These are phyloP conservation scores for Epinotia bilunana DNA, from an alignment of 2,888 invertebrate species.

Conservation along the genomic window DNA sequence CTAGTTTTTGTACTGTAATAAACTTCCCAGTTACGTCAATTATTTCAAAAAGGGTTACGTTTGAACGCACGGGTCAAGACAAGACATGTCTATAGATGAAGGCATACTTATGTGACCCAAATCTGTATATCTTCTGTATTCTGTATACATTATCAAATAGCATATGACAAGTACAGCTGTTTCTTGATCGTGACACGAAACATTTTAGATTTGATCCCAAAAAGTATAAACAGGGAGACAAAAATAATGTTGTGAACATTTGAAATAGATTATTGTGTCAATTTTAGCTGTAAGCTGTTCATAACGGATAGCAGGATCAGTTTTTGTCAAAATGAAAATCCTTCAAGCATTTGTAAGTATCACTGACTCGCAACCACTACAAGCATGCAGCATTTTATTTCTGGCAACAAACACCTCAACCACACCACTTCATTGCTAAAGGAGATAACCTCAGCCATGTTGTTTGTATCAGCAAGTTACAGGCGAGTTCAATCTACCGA, in stretches of 20 bases:
- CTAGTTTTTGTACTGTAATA: not conserved
- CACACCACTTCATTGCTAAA: constrained; percentile 25
- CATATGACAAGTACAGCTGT: not conserved
- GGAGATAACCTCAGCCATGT: not conserved
- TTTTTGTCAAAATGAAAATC: not conserved
- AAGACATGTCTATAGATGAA: not conserved
- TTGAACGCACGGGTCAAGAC: not conserved
- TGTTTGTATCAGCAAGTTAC: constrained; percentile 11
- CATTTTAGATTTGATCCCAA: not conserved
- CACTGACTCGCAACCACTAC: constrained; percentile 39
- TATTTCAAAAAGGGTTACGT: not conserved
- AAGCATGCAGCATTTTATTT: constrained; percentile 47
- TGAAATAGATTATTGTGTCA: not conserved
- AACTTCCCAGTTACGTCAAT: not conserved
- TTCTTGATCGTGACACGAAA: not conserved
- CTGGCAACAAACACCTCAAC: constrained; percentile 33
- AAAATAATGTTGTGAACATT: not conserved
- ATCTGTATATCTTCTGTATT: not conserved
- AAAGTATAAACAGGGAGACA: not conserved
- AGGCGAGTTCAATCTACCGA: constrained; percentile 35
- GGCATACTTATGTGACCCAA: not conserved
- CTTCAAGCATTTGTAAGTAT: constrained; percentile 15
- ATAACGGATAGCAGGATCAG: not conserved
- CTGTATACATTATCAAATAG: not conserved
- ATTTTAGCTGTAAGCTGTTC: not conserved